Base-by-base conservation (phyloP, 2,888 invertebrate species). In the Proisotoma minuta region DNA sequence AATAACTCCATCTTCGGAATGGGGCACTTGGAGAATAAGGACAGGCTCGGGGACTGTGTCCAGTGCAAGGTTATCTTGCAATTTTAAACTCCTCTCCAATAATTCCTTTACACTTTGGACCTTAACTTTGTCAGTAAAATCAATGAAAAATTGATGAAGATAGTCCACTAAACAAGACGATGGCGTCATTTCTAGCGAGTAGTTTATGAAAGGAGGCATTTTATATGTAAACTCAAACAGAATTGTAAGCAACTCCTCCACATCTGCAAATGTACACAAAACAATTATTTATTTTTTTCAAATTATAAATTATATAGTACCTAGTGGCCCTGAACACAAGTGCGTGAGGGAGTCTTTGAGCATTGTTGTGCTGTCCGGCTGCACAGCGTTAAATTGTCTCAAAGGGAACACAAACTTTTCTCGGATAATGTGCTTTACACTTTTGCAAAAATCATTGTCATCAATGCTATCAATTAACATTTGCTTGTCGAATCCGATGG, bases 121-220 rank as follows among this genome's bases (percentile, higher is more conserved):
- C 47, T 60, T 67, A 5, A 43, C 51, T 27, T 62, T 63, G 39
- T 67, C 65, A 10, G 63, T 67, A 20, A 66, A 67, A 34, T 69
- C 67, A n/a, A 69, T 67, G 22, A 69, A 62, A 28, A 69, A 67
- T 43, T 69, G 69, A 34, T 69, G 69, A 27, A 69, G 58, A 28
- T 67, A 69, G 29, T 69, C 69, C n/a, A n/a, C n/a, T n/a, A n/a
- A n/a, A n/a, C n/a, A n/a, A n/a, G n/a, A n/a, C n/a, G n/a, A n/a
- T n/a, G n/a, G n/a, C 10, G 59, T 62, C 65, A 66, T 66, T n/a
- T 59, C 67, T 34, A 59, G 60, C 1, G 64, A 65, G 39, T 69
- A 69, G 23, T 53, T 60, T 23, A 69, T 67, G 24, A 69, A 69
- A 10, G 66, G 65, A 5, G 60, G 47, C 29, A 69, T 59, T 52